These are phyloP conservation scores for Plodia interpunctella DNA, from an alignment of 1,140 invertebrate species.

Conservation along the genomic window DNA sequence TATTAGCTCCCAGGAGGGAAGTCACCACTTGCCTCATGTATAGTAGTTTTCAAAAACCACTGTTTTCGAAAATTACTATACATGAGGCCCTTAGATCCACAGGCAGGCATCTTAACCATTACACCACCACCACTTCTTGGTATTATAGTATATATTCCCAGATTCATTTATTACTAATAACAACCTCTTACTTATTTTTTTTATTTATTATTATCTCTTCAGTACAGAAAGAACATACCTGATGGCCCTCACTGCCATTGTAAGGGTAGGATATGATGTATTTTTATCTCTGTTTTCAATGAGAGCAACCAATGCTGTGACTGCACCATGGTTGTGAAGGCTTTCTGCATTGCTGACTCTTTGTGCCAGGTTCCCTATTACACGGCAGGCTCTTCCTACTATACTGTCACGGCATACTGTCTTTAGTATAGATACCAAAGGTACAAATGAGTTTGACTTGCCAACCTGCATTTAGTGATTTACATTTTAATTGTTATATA, in stretches of 20 bases:
- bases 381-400: conserved; percentile 64
- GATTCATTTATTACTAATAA: no score
- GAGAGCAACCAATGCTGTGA: conserved; percentile 54
- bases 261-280: conserved; percentile 65
- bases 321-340: conserved; percentile 64
- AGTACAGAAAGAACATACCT: conserved; percentile 43
- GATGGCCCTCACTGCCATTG: conserved; percentile 74
- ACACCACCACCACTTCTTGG: no score
- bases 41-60: no score
- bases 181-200: no score
- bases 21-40: no score
- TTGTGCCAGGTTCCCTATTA: conserved; percentile 72
- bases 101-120: no score
- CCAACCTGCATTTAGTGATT: conserved; percentile 48
- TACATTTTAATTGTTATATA: no score
- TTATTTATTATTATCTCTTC: no score
- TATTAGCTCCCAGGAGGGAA: no score
- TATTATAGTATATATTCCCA: no score
- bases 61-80: no score
- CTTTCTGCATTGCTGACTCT: conserved; percentile 58
- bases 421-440: conserved; percentile 64
- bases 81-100: no score
- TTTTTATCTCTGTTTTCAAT: conserved; percentile 68
- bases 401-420: conserved; percentile 70
- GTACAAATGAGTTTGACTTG: conserved; percentile 55